Evolutionary conservation across 2,888 invertebrate genomes (phyloP).

Genomic region (Scaptodrosophila latifasciaeformis): DNA sequence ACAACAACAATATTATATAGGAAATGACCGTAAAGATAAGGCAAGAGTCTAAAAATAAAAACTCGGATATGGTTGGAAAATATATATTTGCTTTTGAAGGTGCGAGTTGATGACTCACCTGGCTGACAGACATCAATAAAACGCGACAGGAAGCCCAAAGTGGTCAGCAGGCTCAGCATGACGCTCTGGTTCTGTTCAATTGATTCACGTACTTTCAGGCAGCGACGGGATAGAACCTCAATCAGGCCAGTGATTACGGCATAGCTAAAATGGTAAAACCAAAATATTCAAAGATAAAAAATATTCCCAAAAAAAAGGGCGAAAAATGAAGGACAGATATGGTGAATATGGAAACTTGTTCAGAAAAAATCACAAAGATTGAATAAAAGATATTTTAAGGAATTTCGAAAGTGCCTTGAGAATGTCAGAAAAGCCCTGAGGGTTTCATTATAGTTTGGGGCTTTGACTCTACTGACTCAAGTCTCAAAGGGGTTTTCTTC

Average conservation of each 20-base stretch:
- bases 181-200: slow-evolving; percentile 75
- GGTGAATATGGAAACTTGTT: no score
- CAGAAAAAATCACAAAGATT: no score
- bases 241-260: slow-evolving; percentile 87
- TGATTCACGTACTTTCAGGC: slow-evolving; percentile 82
- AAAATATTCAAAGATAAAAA: no score
- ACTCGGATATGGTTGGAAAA: slow-evolving; percentile 16
- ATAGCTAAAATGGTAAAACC: slow-evolving; percentile 77
- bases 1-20: slow-evolving; percentile 29
- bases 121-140: slow-evolving; percentile 74
- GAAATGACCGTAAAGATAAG: no score
- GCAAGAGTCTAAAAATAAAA: slow-evolving; percentile 28
- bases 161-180: slow-evolving; percentile 73
- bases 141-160: slow-evolving; percentile 74
- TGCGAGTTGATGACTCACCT: slow-evolving; percentile 65
- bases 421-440: no score
- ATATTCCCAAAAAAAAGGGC: no score
- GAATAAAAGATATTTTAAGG: no score
- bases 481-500: no score
- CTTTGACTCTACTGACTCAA: no score
- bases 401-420: no score
- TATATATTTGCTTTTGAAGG: slow-evolving; percentile 30
- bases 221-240: slow-evolving; percentile 84
- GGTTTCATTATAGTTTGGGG: no score
- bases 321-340: no score